A percentile compares a stretch with the other conserved stretches of the same genome.
Conservation (phyloP, 2,113 vertebrate species). For the Ciconia stormi region DNA sequence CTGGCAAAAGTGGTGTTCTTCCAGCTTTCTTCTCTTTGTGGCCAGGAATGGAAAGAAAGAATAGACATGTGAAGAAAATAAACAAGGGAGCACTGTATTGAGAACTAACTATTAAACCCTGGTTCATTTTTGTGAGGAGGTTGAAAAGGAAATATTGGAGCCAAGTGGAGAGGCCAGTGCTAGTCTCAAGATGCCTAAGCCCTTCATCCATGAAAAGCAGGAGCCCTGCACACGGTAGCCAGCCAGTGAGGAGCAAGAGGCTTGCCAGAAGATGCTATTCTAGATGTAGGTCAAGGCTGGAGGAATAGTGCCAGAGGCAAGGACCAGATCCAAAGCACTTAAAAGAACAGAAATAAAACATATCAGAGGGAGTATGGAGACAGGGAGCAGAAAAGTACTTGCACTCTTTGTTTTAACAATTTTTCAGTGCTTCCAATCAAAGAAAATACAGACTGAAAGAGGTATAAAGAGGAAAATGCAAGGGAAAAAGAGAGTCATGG, state of each 20-base stretch:
- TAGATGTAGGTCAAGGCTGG: not conserved
- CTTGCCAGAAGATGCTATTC: constrained; percentile 7
- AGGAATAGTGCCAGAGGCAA: not conserved
- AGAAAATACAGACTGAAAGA: not conserved
- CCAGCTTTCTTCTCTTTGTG: not conserved
- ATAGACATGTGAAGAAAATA: not conserved
- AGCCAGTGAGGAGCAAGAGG: not conserved
- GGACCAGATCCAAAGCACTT: constrained; percentile 10
- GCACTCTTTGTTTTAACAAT: not conserved
- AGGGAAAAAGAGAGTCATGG: not conserved
- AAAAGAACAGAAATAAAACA: constrained; percentile 25
- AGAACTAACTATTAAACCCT: not conserved
- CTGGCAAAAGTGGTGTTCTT: not conserved
- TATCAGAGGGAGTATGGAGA: not conserved
- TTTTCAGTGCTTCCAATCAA: not conserved
- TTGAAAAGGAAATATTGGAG: not conserved
- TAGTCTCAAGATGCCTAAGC: not conserved
- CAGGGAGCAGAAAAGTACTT: not conserved
- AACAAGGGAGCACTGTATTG: constrained; percentile 9
- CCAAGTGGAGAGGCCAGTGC: constrained; percentile 5
- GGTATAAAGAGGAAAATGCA: not conserved
- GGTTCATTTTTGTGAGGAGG: not conserved
- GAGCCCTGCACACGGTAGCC: constrained; percentile 4
- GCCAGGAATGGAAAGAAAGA: not conserved
- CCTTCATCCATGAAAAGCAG: not conserved